Evolutionary conservation across 2,888 invertebrate genomes (phyloP).

Genomic region (Galerucella nymphaeae): DNA sequence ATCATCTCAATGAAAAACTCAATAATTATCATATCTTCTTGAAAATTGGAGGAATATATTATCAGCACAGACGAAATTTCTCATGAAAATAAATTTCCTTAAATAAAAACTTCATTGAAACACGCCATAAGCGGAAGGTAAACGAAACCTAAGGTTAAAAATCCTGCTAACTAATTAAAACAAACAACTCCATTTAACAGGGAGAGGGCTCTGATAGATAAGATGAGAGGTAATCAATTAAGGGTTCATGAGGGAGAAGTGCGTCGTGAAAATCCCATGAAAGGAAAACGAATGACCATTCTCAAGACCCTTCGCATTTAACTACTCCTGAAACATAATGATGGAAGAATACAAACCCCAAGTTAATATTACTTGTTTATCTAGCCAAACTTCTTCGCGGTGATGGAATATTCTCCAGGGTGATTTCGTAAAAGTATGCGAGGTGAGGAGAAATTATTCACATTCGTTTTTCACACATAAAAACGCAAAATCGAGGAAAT

Average conservation of each 20-base stretch:
- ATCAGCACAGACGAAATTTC: no score
- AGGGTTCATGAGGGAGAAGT: constrained; percentile 27
- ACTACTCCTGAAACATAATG: not conserved
- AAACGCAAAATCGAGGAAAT: no score
- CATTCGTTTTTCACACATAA: no score
- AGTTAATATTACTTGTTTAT: no score
- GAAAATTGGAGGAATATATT: no score
- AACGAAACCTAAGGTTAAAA: not conserved
- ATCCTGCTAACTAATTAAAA: constrained; percentile 38
- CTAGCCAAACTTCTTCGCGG: no score
- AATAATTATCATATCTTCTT: no score
- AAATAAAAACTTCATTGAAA: constrained; percentile 2
- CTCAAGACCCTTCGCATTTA: not conserved
- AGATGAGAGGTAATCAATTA: constrained; percentile 39
- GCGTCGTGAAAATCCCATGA: constrained; percentile 18
- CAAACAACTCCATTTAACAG: constrained; percentile 38
- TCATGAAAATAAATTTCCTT: no score
- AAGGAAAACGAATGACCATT: constrained; percentile 16
- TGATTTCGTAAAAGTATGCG: no score
- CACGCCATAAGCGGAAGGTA: constrained; percentile 6
- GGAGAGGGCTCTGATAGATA: constrained; percentile 28
- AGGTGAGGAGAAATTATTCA: no score
- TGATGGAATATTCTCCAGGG: no score
- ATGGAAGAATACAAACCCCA: constrained; percentile 1
- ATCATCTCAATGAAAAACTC: no score